Percentiles rank a stretch among this genome's conserved stretches.
Evolutionary conservation across 2,888 invertebrate genomes (phyloP).

Genomic region (Chrysotoxum bicinctum): DNA sequence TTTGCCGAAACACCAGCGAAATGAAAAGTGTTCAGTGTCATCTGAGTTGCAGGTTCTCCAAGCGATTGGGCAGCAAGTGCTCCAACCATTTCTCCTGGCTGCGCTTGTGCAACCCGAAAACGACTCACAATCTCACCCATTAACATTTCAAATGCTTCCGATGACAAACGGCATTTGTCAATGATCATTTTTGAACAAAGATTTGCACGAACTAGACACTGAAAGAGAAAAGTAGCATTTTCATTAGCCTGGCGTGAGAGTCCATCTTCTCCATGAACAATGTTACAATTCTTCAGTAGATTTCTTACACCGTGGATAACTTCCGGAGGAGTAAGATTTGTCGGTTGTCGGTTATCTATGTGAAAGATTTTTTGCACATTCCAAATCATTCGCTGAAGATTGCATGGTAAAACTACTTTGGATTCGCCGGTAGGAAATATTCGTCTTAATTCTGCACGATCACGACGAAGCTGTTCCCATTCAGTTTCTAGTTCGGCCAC

Average conservation of each 20-base stretch:
- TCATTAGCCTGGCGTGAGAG: conserved; percentile 96
- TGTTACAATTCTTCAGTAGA: conserved; percentile 91
- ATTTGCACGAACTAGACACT: conserved; percentile 94
- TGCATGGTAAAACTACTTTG: conserved; percentile 97
- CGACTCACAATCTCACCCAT: conserved; percentile 98
- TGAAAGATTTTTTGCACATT: conserved; percentile 99
- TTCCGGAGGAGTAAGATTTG: conserved; percentile 93
- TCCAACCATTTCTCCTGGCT: conserved; percentile 99
- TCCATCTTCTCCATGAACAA: conserved; percentile 95
- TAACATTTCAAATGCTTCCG: conserved; percentile 98
- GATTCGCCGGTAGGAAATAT: conserved; percentile 97
- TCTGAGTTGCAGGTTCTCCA: conserved; percentile 75
- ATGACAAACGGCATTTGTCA: conserved; percentile 94
- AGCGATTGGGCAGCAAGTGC: conserved; percentile 86
- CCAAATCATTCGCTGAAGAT: conserved; percentile 98
- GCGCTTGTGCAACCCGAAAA: conserved; percentile 95
- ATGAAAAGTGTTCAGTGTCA: conserved; percentile 75
- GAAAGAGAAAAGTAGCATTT: conserved; percentile 97
- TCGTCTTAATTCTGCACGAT: conserved; percentile 90
- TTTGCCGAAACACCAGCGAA: conserved; percentile 93
- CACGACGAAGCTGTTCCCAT: conserved; percentile 94
- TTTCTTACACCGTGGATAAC: conserved; percentile 90
- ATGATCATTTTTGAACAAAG: conserved; percentile 96
- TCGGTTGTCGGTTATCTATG: conserved; percentile 94
- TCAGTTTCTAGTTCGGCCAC: conserved; percentile 94